These are phyloP conservation scores for Podiceps cristatus DNA, from an alignment of 2,113 vertebrate species.

Conservation along the genomic window DNA sequence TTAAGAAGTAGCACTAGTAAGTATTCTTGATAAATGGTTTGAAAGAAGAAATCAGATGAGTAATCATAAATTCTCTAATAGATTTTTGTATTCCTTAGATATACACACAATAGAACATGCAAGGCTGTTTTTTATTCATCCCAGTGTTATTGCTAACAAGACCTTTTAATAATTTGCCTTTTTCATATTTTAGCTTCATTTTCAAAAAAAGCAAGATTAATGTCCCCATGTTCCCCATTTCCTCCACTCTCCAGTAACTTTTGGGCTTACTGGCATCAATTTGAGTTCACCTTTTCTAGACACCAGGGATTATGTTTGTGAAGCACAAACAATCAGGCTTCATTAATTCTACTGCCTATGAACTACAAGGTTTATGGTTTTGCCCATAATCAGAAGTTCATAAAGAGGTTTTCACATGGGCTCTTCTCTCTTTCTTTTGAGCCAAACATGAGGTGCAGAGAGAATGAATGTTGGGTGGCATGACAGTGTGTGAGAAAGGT, in stretches of 20 bases:
- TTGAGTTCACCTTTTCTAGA: neutral
- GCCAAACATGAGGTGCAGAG: neutral
- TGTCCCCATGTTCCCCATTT: neutral
- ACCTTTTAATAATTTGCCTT: constrained; percentile 1
- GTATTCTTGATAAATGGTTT: neutral
- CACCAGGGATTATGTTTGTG: neutral
- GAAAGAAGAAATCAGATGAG: neutral
- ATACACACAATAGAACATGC: neutral
- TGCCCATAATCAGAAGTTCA: neutral
- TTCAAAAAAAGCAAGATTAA: neutral
- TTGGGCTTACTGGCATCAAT: neutral
- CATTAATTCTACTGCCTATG: neutral
- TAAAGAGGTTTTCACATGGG: neutral
- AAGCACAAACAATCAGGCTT: neutral
- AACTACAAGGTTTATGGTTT: neutral
- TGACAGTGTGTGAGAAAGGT: neutral
- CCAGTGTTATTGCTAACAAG: neutral
- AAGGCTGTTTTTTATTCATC: neutral
- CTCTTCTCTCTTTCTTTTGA: neutral
- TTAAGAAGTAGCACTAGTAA: neutral
- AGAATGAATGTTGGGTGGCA: neutral
- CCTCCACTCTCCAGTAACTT: neutral
- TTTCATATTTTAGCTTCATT: constrained; percentile 11
- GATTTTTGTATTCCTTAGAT: neutral
- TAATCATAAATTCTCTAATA: neutral